phyloP scores from a whole-genome alignment of 2,113 vertebrate species.

The Pteruthius melanotis region DNA sequence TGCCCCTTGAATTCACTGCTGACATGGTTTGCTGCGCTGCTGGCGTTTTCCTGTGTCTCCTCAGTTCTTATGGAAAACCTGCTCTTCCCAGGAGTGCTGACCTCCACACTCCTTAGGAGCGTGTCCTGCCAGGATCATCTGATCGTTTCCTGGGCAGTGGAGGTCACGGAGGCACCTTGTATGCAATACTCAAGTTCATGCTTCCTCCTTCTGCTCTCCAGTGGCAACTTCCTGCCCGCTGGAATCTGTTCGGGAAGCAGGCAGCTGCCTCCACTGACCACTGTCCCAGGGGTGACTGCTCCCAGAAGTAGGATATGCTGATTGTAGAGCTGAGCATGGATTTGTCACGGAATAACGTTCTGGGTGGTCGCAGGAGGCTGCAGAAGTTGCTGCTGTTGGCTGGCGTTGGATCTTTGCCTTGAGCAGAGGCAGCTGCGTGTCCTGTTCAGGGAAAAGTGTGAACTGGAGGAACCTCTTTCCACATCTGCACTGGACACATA shows the following conservation, averaged over 20 bases:
- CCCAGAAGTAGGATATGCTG: neutral
- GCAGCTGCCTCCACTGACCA: neutral
- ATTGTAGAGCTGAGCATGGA: neutral
- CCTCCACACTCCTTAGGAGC: fast-evolving
- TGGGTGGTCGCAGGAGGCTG: neutral
- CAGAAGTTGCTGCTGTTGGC: neutral
- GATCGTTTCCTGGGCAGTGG: neutral
- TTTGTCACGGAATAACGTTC: neutral
- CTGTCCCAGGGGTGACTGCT: neutral
- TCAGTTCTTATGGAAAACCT: neutral
- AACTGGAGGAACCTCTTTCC: fast-evolving
- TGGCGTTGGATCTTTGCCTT: neutral
- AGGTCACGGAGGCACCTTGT: neutral
- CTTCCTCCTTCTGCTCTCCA: neutral
- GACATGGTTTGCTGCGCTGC: neutral
- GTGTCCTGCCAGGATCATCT: fast-evolving
- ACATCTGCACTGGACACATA: fast-evolving
- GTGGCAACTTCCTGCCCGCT: fast-evolving
- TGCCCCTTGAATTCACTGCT: neutral
- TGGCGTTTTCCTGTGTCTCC: neutral
- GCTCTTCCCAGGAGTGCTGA: neutral
- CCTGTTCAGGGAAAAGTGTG: neutral
- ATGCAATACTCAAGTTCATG: fast-evolving
- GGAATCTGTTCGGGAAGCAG: neutral
- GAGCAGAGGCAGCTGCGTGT: neutral